Base-by-base conservation (phyloP, 2,888 invertebrate species). In the Acrobasis suavella region DNA sequence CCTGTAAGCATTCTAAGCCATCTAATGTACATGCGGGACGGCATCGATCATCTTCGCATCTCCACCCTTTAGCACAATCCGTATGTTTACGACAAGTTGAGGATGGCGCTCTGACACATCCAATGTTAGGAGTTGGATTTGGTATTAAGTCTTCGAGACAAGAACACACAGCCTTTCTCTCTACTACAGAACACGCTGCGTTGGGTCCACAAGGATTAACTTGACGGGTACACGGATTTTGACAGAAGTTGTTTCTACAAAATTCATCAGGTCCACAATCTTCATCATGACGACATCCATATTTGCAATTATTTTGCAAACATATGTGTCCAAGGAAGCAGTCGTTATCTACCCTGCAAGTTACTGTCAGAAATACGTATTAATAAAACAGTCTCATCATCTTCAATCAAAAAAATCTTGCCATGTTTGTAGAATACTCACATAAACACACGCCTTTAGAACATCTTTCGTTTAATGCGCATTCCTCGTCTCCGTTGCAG, bases 251-350 rank as follows among this genome's bases (percentile, higher is more conserved):
- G 69, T 94, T 94, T 72, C 95, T 93, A 76, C 98, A 98, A 8
- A 97, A 95, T 81, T 97, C 96, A 61, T 96, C 96, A 0, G 95
- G 95, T 69, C 96, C 95, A 82, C 98, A 98, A 80, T 98, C 98
- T 72, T 97, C 97, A 76, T 97, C 96, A 16, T 94, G 94, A 69
- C 96, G 95, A 79, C 98, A 98, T 50, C 98, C 98, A 71, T 96
- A 96, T 64, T 96, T 94, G 78, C 98, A 98, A 89, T 96, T 96
- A 76, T 97, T 97, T 76, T 95, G 95, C 63, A 97, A 87, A 77
- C 98, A 98, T 69, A 98, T 97, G 76, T 98, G 97, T 0, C 97
- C 97, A 64, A 97, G 92, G 94, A 98, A 97, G 76, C 98, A 98
- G 76, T 98, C 98, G 76, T 97, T 97, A 81, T 98, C 97, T 1